phyloP scores from a whole-genome alignment of 37 sponge, comb jelly and placozoan species.

The Chondrilla cf. caribensis region DNA sequence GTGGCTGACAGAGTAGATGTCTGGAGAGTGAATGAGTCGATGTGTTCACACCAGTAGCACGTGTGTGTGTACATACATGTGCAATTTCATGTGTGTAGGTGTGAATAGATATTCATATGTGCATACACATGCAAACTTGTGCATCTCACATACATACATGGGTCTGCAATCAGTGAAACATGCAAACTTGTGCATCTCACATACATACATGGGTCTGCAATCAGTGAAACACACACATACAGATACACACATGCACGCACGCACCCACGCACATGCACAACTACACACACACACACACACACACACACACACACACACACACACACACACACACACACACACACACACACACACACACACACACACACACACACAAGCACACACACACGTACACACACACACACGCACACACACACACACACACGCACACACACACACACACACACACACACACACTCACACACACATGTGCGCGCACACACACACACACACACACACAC shows the following conservation, averaged over 20 bases:
- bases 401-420: constrained; percentile 12
- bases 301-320: constrained; percentile 15
- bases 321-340: constrained; percentile 25
- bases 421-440: constrained; percentile 15
- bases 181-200: too few species aligned
- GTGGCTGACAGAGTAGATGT: too few species aligned
- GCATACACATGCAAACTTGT: too few species aligned
- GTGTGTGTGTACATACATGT: too few species aligned
- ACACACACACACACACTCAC: constrained; percentile 9
- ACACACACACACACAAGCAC: constrained; percentile 15
- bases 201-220: too few species aligned
- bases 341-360: constrained; percentile 23
- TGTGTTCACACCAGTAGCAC: too few species aligned
- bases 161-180: too few species aligned
- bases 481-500: background rate
- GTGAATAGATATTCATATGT: too few species aligned
- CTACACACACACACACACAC: constrained; percentile 12
- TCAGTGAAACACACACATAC: too few species aligned
- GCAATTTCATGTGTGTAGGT: too few species aligned
- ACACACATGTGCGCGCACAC: background rate
- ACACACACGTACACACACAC: constrained; percentile 11
- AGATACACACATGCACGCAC: background rate
- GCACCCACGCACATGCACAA: background rate
- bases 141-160: too few species aligned
- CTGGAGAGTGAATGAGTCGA: too few species aligned